These are phyloP conservation scores for Chloroclysta siterata DNA, from an alignment of 2,888 invertebrate species.

Conservation along the genomic window DNA sequence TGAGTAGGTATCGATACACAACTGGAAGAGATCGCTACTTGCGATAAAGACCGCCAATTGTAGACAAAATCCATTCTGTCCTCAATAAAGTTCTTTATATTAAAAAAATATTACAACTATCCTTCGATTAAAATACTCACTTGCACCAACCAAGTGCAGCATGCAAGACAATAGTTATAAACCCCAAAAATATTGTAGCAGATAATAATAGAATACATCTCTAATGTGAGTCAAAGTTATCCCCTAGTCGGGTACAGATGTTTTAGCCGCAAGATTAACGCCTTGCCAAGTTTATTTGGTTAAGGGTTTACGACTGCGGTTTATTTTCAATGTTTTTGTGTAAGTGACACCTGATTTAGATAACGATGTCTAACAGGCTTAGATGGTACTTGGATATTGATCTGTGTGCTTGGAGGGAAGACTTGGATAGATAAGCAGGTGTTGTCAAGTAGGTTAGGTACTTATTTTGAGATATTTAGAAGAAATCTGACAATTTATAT, in stretches of 20 bases:
- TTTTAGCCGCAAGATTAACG: slow-evolving; percentile 70
- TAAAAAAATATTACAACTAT: too few species aligned
- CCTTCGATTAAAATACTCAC: background rate
- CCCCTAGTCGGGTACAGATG: slow-evolving; percentile 68
- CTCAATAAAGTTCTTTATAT: too few species aligned
- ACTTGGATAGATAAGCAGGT: background rate
- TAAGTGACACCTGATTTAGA: slow-evolving; percentile 78
- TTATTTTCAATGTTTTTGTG: slow-evolving; percentile 70
- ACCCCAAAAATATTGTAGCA: slow-evolving; percentile 1
- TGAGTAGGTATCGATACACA: too few species aligned
- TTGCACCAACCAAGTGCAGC: background rate
- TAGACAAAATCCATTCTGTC: too few species aligned
- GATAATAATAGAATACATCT: slow-evolving; percentile 16
- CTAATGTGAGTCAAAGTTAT: slow-evolving; percentile 48
- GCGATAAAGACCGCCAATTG: too few species aligned
- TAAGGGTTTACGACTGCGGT: slow-evolving; percentile 76
- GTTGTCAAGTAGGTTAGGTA: background rate
- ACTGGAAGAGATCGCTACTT: too few species aligned
- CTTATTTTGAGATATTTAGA: too few species aligned
- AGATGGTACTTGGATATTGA: slow-evolving; percentile 21
- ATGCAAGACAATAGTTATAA: background rate
- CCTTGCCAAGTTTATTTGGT: slow-evolving; percentile 76
- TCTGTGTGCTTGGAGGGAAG: slow-evolving; percentile 2
- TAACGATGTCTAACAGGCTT: slow-evolving; percentile 48
- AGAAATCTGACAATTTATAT: too few species aligned